Conservation (phyloP, 1,140 invertebrate species). For the Campodea augens region DNA sequence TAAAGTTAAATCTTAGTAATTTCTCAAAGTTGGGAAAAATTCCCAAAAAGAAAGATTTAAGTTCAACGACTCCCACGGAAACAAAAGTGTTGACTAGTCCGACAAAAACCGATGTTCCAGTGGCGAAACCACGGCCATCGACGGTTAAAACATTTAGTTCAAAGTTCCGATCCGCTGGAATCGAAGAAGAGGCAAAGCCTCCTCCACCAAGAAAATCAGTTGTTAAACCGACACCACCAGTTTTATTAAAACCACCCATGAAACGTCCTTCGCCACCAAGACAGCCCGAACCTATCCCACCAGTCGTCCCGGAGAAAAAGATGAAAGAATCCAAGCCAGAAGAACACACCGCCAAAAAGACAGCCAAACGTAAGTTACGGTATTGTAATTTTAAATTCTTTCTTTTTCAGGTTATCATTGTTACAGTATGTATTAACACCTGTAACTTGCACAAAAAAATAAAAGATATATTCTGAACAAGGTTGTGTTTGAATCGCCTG, state of each 20-base stretch:
- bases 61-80: constrained; percentile 3
- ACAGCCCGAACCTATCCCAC: constrained; percentile 37
- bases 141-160: constrained; percentile 76
- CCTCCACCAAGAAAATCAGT: constrained; percentile 39
- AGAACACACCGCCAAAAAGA: background rate
- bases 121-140: constrained; percentile 39
- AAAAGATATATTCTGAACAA: background rate
- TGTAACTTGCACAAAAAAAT: background rate
- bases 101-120: no score
- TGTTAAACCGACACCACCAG: constrained; percentile 15
- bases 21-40: constrained; percentile 48
- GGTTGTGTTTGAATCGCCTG: background rate
- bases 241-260: background rate
- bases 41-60: constrained; percentile 34
- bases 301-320: constrained; percentile 20
- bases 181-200: constrained; percentile 61
- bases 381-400: background rate
- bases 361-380: background rate
- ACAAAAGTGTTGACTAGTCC: background rate
- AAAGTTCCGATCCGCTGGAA: constrained; percentile 64
- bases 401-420: background rate
- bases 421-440: background rate
- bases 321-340: background rate
- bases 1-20: constrained; percentile 40
- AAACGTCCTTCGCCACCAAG: constrained; percentile 18